Evolutionary conservation across 2,888 invertebrate genomes (phyloP).

Genomic region (Tribolium freemani): DNA sequence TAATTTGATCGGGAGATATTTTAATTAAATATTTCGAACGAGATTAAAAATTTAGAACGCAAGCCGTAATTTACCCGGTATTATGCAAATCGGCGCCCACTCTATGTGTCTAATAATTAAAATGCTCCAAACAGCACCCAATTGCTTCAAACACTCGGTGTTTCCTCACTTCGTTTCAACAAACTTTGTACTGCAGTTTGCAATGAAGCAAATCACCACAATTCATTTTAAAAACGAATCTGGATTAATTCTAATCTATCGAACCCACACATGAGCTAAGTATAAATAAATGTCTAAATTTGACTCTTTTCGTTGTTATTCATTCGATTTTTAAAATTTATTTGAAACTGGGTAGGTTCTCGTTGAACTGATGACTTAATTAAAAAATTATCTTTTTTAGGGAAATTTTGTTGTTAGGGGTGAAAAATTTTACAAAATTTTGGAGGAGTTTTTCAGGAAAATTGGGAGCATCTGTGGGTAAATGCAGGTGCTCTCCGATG

Average conservation of each 20-base stretch:
- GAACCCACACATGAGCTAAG: not conserved
- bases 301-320: not conserved
- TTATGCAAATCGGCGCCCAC: slow-evolving; percentile 36
- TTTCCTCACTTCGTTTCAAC: not conserved
- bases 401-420: no score
- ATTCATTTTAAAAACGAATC: not conserved
- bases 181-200: not conserved
- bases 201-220: no score
- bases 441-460: no score
- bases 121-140: slow-evolving; percentile 33
- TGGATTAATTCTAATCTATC: not conserved
- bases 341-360: no score
- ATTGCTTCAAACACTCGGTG: slow-evolving; percentile 15
- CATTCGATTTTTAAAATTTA: not conserved
- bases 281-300: not conserved
- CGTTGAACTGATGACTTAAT: no score
- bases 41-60: slow-evolving; percentile 11
- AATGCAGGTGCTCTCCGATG: not conserved
- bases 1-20: slow-evolving; percentile 12
- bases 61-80: slow-evolving; percentile 29
- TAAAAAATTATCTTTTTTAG: no score
- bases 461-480: no score
- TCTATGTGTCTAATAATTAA: slow-evolving; percentile 27
- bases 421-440: no score
- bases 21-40: slow-evolving; percentile 33